Evolutionary conservation across 2,113 vertebrate genomes (phyloP), one percentile per base, ranked within the genome.

Genomic region (Machaerirhynchus nigripectus): DNA sequence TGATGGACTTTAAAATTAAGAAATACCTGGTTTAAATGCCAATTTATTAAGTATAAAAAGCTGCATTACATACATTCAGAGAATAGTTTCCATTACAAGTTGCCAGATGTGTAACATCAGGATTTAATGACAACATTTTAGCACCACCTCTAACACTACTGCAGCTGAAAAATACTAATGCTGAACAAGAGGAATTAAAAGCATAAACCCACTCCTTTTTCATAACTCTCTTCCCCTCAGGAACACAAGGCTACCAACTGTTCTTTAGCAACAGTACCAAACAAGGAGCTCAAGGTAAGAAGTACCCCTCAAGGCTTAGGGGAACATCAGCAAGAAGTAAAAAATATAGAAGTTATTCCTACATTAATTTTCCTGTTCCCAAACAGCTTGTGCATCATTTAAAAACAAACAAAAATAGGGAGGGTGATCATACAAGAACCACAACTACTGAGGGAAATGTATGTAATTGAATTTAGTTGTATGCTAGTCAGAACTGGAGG

Each of bases 111-210:
- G 37, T 65, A 67, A 89, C 47, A 56, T 73, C 37, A 42, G 60
- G 47, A 91, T 86, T 95, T 91, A 95, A 88, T 63, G 60, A 68
- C 35, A 47, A 75, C 31, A 57, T 89, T 90, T 84, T 76, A 94
- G 44, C 26, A 77, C 46, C 71, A 88, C 73, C 67, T 75, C 9
- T 60, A 87, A 86, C 10, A 9, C 55, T 52, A 60, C 49, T 57
- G 65, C 83, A 42, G 11, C 19, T 78, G 19, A 50, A 7, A 70
- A 96, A 90, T 53, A 85, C 31, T 77, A 85, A 77, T 57, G 52
- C 49, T 70, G 53, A 56, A 35, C 39, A 61, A 61, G 55, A 89
- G 42, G 90, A 96, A 83, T 8, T 31, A 67, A 67, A 80, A 47
- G 16, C 33, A 88, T 50, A 89, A 80, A 91, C 1, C 21, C 20